Base-by-base conservation (phyloP, 2,113 vertebrate genomes). In the Narcine bancroftii region DNA sequence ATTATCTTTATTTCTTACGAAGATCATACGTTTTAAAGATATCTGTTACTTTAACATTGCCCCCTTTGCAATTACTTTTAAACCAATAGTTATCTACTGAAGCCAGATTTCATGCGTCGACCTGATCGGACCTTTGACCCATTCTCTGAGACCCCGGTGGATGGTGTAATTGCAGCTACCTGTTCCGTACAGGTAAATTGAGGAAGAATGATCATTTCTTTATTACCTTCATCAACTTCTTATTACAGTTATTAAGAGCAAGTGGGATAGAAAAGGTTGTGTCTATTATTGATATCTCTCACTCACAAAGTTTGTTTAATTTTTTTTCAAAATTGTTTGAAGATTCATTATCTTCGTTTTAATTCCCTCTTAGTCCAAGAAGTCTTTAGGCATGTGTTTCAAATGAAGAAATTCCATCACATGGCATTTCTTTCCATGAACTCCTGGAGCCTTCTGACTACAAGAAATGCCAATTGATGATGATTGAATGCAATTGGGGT, bases 101-200 rank as follows among this genome's bases (percentile, higher is more conserved):
- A 99, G 93, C 99, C 99, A 17, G 99, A 99, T 94, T 99, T 99
- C 95, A 99, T 99, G 99, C 95, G 99, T 2, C 96, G 99, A 19
- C 98, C 98, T 0, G 99, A 99, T 94, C 94, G 98, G 93, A 99
- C 97, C 0, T 99, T 99, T 93, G 99, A 99, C 93, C 99, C 98
- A 0, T 99, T 99, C 95, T 99, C 99, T 76, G 99, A 99, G 94
- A 99, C 98, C 0, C 99, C 99, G n/a, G 99, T 99, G 92, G 98
- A 99, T 36, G 98, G 99, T 42, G 99, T 99, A 9, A 99, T 99
- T 77, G 99, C 99, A 92, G 99, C 99, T 76, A 98, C 97, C 5
- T 99, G 98, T 95, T 99, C 98, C 10, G 98, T 99, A 0, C 97
- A 99, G 98, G 99, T 99, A 93, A 94, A 93, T 21, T 36, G 42